Percentiles rank a stretch among this genome's conserved stretches.
These are phyloP conservation scores for Caenorhabditis sp. DNA, from an alignment of 2,888 invertebrate species.

Conservation along the genomic window DNA sequence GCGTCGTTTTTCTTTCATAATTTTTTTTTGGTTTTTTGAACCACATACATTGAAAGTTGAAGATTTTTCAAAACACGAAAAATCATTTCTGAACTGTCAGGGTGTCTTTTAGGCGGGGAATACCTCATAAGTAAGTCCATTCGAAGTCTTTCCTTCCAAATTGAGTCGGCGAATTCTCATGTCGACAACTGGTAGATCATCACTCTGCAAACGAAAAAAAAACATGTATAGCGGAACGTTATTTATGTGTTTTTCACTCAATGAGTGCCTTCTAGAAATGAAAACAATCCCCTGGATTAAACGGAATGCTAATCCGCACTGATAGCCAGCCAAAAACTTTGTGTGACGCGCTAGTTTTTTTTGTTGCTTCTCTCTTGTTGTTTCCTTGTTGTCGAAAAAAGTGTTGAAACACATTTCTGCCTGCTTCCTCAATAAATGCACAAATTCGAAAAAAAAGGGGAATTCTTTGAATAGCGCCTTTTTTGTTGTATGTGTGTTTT, in stretches of 20 bases:
- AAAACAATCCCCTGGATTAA: not conserved
- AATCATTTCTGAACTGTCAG: no score
- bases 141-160: constrained; percentile 54
- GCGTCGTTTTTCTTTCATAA: not conserved
- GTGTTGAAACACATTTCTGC: not conserved
- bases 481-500: not conserved
- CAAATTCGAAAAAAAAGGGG: constrained; percentile 1
- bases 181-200: constrained; percentile 50
- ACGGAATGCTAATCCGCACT: no score
- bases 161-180: constrained; percentile 61
- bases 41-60: no score
- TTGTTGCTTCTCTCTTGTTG: not conserved
- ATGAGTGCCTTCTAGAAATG: not conserved
- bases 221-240: not conserved
- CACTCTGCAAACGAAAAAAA: constrained; percentile 37
- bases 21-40: no score
- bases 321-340: no score
- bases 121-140: constrained; percentile 59
- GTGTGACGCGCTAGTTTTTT: constrained; percentile 3
- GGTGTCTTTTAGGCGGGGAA: no score
- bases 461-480: constrained; percentile 1
- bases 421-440: constrained; percentile 3
- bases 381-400: not conserved
- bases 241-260: constrained; percentile 7
- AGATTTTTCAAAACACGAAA: not conserved